These are phyloP conservation scores for Ips nitidus DNA, from an alignment of 1,140 invertebrate genomes.

Conservation along the genomic window DNA sequence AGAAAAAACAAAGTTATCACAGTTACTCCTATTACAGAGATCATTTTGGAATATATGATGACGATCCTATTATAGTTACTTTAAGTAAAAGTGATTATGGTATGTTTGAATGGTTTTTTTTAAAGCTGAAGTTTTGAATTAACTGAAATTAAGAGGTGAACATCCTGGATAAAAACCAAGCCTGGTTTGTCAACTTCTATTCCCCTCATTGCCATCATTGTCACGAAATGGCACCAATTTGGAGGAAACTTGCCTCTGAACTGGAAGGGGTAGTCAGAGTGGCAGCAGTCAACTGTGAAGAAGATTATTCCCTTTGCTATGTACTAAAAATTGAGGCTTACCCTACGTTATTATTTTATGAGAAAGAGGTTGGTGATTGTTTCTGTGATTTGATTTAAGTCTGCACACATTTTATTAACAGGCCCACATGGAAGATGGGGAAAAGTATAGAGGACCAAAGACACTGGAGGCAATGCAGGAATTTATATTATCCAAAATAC, in stretches of 20 bases:
- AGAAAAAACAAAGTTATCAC: slow-evolving; percentile 67
- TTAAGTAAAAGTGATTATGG: slow-evolving; percentile 74
- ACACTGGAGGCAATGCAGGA: slow-evolving; percentile 53
- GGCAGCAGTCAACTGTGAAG: slow-evolving; percentile 81
- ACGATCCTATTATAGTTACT: slow-evolving; percentile 80
- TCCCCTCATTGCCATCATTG: slow-evolving; percentile 84
- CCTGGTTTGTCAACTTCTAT: slow-evolving; percentile 88
- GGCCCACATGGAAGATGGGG: slow-evolving; percentile 50
- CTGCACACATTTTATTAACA: slow-evolving; percentile 24
- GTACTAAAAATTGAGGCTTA: slow-evolving; percentile 58
- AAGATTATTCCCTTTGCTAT: slow-evolving; percentile 72
- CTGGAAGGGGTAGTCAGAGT: slow-evolving; percentile 70
- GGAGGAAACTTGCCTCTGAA: slow-evolving; percentile 75
- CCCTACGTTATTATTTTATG: slow-evolving; percentile 50
- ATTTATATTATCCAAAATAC: slow-evolving; percentile 54
- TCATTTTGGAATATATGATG: slow-evolving; percentile 87
- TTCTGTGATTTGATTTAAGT: neutral
- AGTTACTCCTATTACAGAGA: slow-evolving; percentile 82
- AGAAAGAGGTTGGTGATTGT: slow-evolving; percentile 43
- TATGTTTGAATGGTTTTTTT: slow-evolving; percentile 52
- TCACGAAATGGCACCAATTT: slow-evolving; percentile 75
- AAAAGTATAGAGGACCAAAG: slow-evolving; percentile 53
- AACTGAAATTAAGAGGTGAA: slow-evolving; percentile 42
- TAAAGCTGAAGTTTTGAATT: neutral
- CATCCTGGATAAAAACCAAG: slow-evolving; percentile 58